Conservation (phyloP, 2,113 vertebrate genomes). For the Marcusenius ussheri region DNA sequence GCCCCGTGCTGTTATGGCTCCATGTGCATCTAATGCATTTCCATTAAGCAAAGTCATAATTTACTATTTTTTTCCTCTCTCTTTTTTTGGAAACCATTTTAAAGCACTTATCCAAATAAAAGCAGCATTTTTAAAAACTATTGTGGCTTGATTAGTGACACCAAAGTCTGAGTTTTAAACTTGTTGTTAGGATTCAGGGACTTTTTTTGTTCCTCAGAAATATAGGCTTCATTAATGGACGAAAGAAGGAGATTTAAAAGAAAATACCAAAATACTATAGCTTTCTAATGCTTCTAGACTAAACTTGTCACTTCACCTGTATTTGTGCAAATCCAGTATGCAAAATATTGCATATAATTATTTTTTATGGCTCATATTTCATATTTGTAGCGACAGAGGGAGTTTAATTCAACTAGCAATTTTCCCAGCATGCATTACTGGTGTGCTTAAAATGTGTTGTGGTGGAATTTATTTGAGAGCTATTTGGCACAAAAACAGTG, state of each 20-base stretch:
- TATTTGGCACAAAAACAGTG: background rate
- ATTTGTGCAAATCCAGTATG: background rate
- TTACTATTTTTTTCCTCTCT: background rate
- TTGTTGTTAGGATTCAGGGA: background rate
- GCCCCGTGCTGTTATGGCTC: conserved; percentile 20
- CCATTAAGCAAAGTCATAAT: conserved; percentile 32
- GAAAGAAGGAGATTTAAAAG: background rate
- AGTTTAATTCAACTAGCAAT: background rate
- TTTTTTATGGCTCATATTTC: background rate
- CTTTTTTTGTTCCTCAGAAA: background rate
- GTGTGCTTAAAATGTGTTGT: background rate
- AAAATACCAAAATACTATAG: background rate
- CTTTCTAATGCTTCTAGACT: background rate
- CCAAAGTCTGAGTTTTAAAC: background rate
- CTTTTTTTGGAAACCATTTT: background rate
- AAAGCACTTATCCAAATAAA: background rate
- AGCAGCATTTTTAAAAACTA: background rate
- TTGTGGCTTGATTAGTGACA: background rate
- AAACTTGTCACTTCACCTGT: background rate
- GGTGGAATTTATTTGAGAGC: background rate
- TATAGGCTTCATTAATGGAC: background rate
- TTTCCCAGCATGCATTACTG: background rate
- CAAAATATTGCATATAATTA: background rate
- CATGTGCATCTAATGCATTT: conserved; percentile 35
- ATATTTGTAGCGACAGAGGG: background rate